Evolutionary conservation across 1,140 invertebrate genomes (phyloP), one percentile per base, ranked within the genome.

Genomic region (Cherax quadricarinatus): DNA sequence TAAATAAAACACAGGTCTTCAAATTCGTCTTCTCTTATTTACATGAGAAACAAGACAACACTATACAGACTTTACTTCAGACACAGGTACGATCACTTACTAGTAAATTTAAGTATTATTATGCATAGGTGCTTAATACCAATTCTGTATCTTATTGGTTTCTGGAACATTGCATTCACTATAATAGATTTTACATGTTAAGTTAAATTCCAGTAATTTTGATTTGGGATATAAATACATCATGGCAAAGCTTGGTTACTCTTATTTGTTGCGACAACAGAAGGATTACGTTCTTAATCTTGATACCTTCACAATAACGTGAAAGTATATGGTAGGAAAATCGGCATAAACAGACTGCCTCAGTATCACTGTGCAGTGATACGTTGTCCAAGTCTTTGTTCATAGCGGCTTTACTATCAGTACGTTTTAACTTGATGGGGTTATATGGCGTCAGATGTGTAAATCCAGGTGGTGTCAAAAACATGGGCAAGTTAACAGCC

Each of bases 1-100:
- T 9, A 75, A 75, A 30, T 30, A 75, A 24, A 75, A 75, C 70
- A 75, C n/a, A 81, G 48, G 41, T 10, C 41, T 18, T 41, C 48
- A 62, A 73, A 75, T 87, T 73, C 70, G 62, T 66, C 60, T 78
- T 87, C 70, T 87, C 5, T 86, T 86, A 86, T 78, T 87, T 87
- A 87, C 85, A 87, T 87, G 85, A 87, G 70, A 87, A 87, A 87
- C 85, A 87, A 78, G 41, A 87, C 85, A 87, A 87, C 85, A 87
- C 78, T 87, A 75, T 78, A 87, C 85, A 87, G 82, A 84, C 53
- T 75, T 84, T 87, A 87, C 85, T 87, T 49, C 14, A 87, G 49
- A 87, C 85, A 87, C 85, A 73, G 70, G 70, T 73, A 87, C 62
- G 73, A 73, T 73, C n/a, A 70, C 70, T 78, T 70, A 70, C 70